Evolutionary conservation across 2,888 invertebrate genomes (phyloP).

Genomic region (Orthosia incerta): DNA sequence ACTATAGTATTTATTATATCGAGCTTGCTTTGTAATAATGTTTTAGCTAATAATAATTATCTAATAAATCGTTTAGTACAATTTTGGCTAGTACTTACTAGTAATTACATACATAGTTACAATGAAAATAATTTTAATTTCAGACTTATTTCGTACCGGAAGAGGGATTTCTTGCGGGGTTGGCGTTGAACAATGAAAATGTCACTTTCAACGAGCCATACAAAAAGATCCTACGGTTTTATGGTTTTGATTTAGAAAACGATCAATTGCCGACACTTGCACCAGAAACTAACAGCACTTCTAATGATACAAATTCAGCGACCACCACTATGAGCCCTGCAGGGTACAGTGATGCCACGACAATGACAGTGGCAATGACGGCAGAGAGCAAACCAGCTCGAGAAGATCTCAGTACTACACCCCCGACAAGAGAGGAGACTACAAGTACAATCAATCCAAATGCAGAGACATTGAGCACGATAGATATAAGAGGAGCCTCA

Average conservation of each 20-base stretch:
- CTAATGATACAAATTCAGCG: slow-evolving; percentile 67
- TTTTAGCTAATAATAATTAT: neutral
- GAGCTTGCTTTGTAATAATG: neutral
- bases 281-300: slow-evolving; percentile 69
- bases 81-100: neutral
- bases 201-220: slow-evolving; percentile 94
- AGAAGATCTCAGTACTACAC: slow-evolving; percentile 69
- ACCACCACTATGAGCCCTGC: slow-evolving; percentile 61
- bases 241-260: slow-evolving; percentile 94
- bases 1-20: neutral
- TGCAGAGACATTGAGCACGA: slow-evolving; percentile 75
- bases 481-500: slow-evolving; percentile 72
- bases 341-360: slow-evolving; percentile 54
- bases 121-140: slow-evolving; percentile 63
- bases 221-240: slow-evolving; percentile 94
- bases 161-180: slow-evolving; percentile 95
- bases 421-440: slow-evolving; percentile 76
- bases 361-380: slow-evolving; percentile 63
- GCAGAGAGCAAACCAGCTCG: slow-evolving; percentile 67
- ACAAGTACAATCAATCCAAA: slow-evolving; percentile 73
- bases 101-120: neutral
- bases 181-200: slow-evolving; percentile 95
- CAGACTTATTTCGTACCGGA: slow-evolving; percentile 96
- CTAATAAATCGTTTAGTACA: neutral
- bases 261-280: slow-evolving; percentile 79